Evolutionary conservation across 2,797 vertebrate species (phyloP), one percentile per base, ranked within the genome.

Genomic region (Gallinago stenura): DNA sequence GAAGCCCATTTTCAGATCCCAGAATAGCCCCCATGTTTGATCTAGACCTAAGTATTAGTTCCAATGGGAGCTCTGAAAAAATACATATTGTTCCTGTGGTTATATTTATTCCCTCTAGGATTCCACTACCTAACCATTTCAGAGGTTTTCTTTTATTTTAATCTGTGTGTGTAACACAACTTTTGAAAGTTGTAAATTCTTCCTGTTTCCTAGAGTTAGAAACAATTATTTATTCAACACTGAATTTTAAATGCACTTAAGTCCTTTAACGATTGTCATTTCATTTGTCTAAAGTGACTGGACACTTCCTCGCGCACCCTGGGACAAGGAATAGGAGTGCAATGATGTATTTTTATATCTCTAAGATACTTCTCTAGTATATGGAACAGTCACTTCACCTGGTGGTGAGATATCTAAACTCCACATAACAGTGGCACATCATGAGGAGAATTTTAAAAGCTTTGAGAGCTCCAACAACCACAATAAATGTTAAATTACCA

Each of bases 11-110:
- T 80, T 94, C 78, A 68, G 84, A 85, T 60, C 66, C 31, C 41
- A 72, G 79, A 71, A 79, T 64, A 90, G 28, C 22, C 43, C 60
- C 24, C 53, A 12, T 84, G 46, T 93, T 91, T 90, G 75, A 87
- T 90, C 83, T 93, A 89, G 72, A 85, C 62, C 54, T 87, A 81
- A 83, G 62, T 60, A 75, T 80, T 90, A 83, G 64, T 83, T 89
- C 87, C 61, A 87, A 15, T 81, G 61, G 56, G 35, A 91, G 46
- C 16, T 93, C 81, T 95, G 57, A 76, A 88, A 91, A 95, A 93
- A 93, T 73, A 75, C 24, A 26, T 57, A 6, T 91, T 93, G 50
- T 75, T 91, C 65, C 61, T 43, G 17, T 51, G 31, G 20, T 75
- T 86, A 25, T 83, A 66, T 75, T 80, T 95, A 70, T 89, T 72